These are phyloP conservation scores for Trachymyrmex septentrionalis DNA, from an alignment of 1,140 invertebrate genomes.

Conservation along the genomic window DNA sequence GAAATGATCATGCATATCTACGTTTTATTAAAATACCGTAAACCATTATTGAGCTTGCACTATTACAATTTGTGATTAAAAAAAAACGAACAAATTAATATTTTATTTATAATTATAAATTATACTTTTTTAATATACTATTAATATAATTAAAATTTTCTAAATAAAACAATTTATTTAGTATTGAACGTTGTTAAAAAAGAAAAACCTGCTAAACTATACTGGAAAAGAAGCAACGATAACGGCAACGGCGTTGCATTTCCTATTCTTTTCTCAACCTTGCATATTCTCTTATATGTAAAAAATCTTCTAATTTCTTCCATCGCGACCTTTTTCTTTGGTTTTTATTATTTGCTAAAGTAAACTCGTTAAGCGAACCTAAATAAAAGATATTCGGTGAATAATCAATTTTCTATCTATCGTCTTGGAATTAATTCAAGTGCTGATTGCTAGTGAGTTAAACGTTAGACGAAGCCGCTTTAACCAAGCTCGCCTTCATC, in stretches of 20 bases:
- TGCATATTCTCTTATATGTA: not conserved
- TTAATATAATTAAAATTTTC: not conserved
- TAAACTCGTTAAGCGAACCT: not conserved
- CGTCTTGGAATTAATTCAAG: conserved; percentile 15
- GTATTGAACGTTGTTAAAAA: not conserved
- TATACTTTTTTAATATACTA: not conserved
- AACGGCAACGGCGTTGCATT: too few relatives aligned
- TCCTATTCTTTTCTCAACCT: too few relatives aligned
- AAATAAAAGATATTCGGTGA: not conserved
- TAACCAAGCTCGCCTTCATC: not conserved
- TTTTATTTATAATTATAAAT: not conserved
- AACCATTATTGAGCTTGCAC: not conserved
- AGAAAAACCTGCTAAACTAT: not conserved
- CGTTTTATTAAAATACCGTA: not conserved
- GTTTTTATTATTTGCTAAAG: not conserved
- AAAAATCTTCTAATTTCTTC: not conserved
- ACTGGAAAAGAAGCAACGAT: too few relatives aligned
- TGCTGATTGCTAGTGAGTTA: conserved; percentile 36
- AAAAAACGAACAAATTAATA: not conserved
- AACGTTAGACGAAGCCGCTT: conserved; percentile 26
- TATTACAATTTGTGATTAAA: not conserved
- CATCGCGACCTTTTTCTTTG: not conserved
- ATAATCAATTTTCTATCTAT: not conserved
- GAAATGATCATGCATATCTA: not conserved
- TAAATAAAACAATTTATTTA: not conserved